These are phyloP conservation scores for Synanthedon vespiformis DNA, from an alignment of 2,888 invertebrate genomes.

Conservation along the genomic window DNA sequence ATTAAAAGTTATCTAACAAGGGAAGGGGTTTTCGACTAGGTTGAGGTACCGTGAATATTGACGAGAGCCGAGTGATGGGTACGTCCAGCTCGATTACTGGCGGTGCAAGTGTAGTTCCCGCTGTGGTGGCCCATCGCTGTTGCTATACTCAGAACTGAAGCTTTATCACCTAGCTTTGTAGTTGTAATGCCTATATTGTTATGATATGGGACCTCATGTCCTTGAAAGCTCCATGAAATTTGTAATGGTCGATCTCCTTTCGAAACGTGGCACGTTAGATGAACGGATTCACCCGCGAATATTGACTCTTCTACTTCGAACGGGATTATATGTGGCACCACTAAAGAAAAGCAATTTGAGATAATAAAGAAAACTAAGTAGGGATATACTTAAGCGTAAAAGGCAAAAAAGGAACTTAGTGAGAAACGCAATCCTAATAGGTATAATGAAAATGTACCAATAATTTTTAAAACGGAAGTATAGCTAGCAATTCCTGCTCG, in stretches of 20 bases:
- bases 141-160: constrained; percentile 70
- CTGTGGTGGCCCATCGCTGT: constrained; percentile 71
- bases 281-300: constrained; percentile 76
- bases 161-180: constrained; percentile 66
- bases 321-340: constrained; percentile 74
- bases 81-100: constrained; percentile 71
- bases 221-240: constrained; percentile 78
- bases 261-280: constrained; percentile 75
- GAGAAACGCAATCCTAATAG: constrained; percentile 8
- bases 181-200: constrained; percentile 65
- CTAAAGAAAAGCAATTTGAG: constrained; percentile 24
- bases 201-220: constrained; percentile 69
- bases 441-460: constrained; percentile 38
- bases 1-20: not conserved
- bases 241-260: constrained; percentile 80
- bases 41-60: constrained; percentile 69
- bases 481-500: constrained; percentile 61
- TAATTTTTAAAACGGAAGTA: constrained; percentile 63
- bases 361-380: constrained; percentile 7
- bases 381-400: constrained; percentile 6
- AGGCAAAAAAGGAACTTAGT: constrained; percentile 8
- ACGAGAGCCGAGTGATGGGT: constrained; percentile 68
- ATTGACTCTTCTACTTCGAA: constrained; percentile 77
- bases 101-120: constrained; percentile 75
- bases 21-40: not conserved